Evolutionary conservation across 1,140 invertebrate genomes (phyloP).

Genomic region (Chironomus tepperi): DNA sequence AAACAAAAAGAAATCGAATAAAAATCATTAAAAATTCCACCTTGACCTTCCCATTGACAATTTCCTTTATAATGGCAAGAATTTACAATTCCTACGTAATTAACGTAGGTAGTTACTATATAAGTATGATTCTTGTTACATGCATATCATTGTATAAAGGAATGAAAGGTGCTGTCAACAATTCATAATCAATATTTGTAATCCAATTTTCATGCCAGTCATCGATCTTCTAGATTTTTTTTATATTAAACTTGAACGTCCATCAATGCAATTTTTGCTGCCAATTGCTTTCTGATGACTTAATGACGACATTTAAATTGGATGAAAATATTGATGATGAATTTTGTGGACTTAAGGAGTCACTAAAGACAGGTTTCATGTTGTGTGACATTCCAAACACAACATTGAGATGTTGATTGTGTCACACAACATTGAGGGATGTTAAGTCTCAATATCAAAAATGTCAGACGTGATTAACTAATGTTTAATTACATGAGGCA

Average conservation of each 20-base stretch:
- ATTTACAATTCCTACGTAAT: background rate
- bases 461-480: background rate
- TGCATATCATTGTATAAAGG: background rate
- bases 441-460: constrained; percentile 29
- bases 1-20: background rate
- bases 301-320: background rate
- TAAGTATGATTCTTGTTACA: background rate
- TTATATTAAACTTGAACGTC: background rate
- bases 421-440: no score
- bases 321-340: no score
- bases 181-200: background rate
- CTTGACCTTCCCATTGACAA: background rate
- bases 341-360: background rate
- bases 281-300: background rate
- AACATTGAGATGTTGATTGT: no score
- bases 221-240: no score
- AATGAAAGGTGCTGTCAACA: background rate
- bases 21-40: constrained; percentile 28
- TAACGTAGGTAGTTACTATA: background rate
- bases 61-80: background rate
- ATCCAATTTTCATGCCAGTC: background rate
- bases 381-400: constrained; percentile 32
- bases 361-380: constrained; percentile 35
- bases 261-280: background rate
- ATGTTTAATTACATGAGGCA: constrained; percentile 30